A percentile compares a stretch with the other conserved stretches of the same genome.
These are phyloP conservation scores for Ancistrus triradiatus DNA, from an alignment of 2,113 vertebrate genomes.

Conservation along the genomic window DNA sequence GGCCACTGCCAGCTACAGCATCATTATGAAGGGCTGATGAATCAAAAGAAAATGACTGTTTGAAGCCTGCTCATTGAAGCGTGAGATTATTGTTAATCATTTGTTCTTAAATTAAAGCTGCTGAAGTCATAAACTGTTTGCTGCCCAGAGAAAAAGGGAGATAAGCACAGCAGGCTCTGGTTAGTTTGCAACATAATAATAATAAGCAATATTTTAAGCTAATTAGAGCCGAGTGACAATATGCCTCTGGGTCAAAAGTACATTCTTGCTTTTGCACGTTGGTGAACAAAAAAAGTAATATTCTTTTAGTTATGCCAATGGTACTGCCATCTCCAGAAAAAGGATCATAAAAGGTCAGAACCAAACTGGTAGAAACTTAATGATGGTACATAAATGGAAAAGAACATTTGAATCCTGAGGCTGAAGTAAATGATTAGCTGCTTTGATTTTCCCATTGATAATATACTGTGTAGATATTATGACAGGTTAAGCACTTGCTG, in stretches of 20 bases:
- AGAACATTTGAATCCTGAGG: too few relatives aligned
- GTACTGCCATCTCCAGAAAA: too few relatives aligned
- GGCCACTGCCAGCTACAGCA: conserved; percentile 10
- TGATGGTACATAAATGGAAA: too few relatives aligned
- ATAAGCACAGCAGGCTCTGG: background rate
- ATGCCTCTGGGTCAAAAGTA: background rate
- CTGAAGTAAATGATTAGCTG: too few relatives aligned
- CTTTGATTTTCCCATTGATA: too few relatives aligned
- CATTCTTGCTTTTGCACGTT: too few relatives aligned
- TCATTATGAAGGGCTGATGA: conserved; percentile 10
- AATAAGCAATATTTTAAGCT: background rate
- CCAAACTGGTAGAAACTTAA: too few relatives aligned
- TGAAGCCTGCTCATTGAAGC: background rate
- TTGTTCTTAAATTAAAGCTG: conserved; percentile 10
- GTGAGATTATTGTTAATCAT: conserved; percentile 5
- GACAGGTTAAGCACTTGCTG: too few relatives aligned
- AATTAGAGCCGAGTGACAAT: background rate
- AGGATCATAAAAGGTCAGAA: too few relatives aligned
- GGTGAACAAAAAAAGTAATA: too few relatives aligned
- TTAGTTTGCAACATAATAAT: background rate
- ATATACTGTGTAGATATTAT: too few relatives aligned
- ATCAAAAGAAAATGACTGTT: conserved; percentile 12
- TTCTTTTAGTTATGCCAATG: too few relatives aligned
- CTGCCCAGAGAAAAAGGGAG: background rate
- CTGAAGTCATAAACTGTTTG: background rate